phyloP scores from a whole-genome alignment of 1,140 invertebrate species.

The Bombus difficillimus region DNA sequence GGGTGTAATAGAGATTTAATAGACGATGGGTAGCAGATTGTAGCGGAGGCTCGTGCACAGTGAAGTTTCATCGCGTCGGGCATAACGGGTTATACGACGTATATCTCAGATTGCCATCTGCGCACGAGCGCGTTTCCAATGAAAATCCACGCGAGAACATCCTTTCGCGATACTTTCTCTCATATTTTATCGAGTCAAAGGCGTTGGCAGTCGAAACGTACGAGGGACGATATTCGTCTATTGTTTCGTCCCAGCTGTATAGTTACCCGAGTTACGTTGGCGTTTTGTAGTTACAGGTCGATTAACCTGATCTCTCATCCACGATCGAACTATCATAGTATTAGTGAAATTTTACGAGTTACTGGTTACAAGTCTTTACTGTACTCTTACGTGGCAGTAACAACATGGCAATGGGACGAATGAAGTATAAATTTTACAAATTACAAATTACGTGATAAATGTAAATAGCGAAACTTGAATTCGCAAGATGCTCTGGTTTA shows the following conservation, averaged over 20 bases:
- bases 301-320: neutral
- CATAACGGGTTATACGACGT: conserved; percentile 37
- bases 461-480: too few species aligned
- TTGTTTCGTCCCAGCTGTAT: conserved; percentile 20
- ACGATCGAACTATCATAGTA: neutral
- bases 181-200: conserved; percentile 6
- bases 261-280: conserved; percentile 12
- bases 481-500: too few species aligned
- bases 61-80: conserved; percentile 29
- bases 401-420: too few species aligned
- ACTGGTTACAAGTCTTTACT: too few species aligned
- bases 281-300: neutral
- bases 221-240: conserved; percentile 5
- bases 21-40: conserved; percentile 60
- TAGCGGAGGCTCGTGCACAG: conserved; percentile 37
- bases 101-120: conserved; percentile 56
- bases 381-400: too few species aligned
- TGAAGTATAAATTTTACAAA: too few species aligned
- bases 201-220: neutral
- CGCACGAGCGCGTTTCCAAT: conserved; percentile 18
- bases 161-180: neutral
- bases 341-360: neutral
- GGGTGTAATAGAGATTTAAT: conserved; percentile 57
- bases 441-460: too few species aligned
- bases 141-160: conserved; percentile 17